Evolutionary conservation across 2,888 invertebrate species (phyloP).

Genomic region (Hydroisotoma schaefferi): DNA sequence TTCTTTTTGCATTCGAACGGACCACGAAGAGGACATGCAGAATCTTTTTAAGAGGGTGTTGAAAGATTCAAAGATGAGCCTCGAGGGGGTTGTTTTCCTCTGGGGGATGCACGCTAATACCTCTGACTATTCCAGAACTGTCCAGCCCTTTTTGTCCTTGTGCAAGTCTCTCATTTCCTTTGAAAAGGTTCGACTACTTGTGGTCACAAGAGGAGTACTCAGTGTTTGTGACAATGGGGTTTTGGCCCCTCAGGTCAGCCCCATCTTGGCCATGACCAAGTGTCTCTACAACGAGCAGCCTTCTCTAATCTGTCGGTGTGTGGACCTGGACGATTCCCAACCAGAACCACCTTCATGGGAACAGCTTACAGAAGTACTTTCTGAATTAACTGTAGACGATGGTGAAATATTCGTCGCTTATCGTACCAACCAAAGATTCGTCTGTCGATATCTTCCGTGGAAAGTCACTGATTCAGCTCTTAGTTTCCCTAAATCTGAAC

Average conservation of each 20-base stretch:
- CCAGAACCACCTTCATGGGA: too few relatives aligned
- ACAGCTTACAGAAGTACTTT: background rate
- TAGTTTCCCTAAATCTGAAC: constrained; percentile 18
- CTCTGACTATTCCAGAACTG: constrained; percentile 12
- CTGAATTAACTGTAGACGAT: constrained; percentile 9
- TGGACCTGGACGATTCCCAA: constrained; percentile 13
- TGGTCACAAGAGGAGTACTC: constrained; percentile 14
- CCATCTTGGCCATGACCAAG: constrained; percentile 25
- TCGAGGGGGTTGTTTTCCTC: constrained; percentile 25
- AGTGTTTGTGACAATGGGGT: constrained; percentile 11
- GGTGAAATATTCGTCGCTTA: constrained; percentile 23
- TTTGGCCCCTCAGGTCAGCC: constrained; percentile 2
- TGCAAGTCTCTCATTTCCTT: constrained; percentile 17
- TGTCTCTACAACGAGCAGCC: constrained; percentile 24
- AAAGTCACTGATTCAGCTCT: constrained; percentile 23
- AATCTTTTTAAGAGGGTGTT: constrained; percentile 7
- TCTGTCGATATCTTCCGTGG: constrained; percentile 13
- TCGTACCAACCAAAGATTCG: constrained; percentile 14
- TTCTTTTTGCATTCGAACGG: constrained; percentile 8
- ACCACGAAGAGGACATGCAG: constrained; percentile 19
- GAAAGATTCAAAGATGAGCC: background rate
- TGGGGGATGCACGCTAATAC: constrained; percentile 17
- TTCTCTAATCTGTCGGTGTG: constrained; percentile 4
- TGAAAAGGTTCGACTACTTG: constrained; percentile 17
- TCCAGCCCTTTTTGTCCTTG: constrained; percentile 19